A percentile compares a stretch with the other conserved stretches of the same genome.
Evolutionary conservation across 2,888 invertebrate genomes (phyloP).

Genomic region (Lamellibrachia satsuma): DNA sequence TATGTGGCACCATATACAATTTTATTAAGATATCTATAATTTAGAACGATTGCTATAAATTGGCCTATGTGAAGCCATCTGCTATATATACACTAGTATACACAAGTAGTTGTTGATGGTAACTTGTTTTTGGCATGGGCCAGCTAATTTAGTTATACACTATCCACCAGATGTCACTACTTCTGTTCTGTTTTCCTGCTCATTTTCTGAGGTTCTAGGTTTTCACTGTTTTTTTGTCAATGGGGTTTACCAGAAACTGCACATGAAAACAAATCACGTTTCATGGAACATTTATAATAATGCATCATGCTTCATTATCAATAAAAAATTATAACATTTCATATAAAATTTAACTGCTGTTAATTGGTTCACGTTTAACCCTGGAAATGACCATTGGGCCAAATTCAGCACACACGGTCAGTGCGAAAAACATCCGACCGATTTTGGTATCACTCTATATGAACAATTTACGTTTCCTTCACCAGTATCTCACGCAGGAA

Average conservation of each 20-base stretch:
- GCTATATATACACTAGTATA: too few species aligned
- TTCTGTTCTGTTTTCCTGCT: not conserved
- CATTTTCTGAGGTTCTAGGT: not conserved
- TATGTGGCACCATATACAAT: too few species aligned
- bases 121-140: not conserved
- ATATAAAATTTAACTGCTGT: not conserved
- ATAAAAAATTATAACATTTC: not conserved
- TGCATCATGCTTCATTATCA: not conserved
- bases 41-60: too few species aligned
- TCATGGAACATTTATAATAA: not conserved
- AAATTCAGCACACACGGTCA: too few species aligned
- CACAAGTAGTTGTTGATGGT: not conserved
- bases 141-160: not conserved
- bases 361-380: too few species aligned
- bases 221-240: not conserved
- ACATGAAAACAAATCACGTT: not conserved
- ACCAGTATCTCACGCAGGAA: too few species aligned
- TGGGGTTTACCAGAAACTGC: not conserved
- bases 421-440: too few species aligned
- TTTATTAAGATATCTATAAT: too few species aligned
- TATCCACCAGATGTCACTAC: constrained; percentile 17
- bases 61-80: too few species aligned
- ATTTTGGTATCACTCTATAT: too few species aligned
- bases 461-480: too few species aligned
- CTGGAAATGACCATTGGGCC: too few species aligned